Conservation (phyloP, 2,888 invertebrate species). For the Hydraecia micacea region DNA sequence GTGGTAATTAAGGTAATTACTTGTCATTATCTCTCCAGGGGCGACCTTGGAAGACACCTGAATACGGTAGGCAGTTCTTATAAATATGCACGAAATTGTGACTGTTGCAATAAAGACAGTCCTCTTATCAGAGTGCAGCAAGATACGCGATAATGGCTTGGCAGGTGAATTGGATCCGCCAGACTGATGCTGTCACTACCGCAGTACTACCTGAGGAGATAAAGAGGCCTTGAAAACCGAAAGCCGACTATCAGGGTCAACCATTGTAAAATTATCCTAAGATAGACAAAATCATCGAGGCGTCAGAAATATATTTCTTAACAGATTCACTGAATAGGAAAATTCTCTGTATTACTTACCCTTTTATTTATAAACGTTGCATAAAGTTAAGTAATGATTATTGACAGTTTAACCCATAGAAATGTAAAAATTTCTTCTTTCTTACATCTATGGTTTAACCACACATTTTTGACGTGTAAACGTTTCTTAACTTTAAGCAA, state of each 20-base stretch:
- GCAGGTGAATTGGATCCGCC: conserved; percentile 34
- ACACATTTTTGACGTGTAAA: not conserved
- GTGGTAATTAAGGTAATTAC: conserved; percentile 40
- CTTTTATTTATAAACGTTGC: not conserved
- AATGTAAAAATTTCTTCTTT: no score
- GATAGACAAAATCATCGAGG: not conserved
- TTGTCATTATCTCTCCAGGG: conserved; percentile 22
- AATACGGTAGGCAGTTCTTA: conserved; percentile 2
- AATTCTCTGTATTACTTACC: not conserved
- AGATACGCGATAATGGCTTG: conserved; percentile 15
- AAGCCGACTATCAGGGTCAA: not conserved
- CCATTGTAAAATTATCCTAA: not conserved
- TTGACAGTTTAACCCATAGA: not conserved
- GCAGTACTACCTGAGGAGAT: conserved; percentile 13
- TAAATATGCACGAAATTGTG: conserved; percentile 21
- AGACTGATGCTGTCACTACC: conserved; percentile 22
- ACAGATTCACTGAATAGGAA: not conserved
- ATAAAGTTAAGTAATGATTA: not conserved
- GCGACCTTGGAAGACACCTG: conserved; percentile 28
- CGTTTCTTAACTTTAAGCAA: not conserved
- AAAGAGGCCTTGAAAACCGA: conserved; percentile 13
- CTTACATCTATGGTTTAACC: not conserved
- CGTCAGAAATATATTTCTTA: not conserved
- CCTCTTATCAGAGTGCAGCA: conserved; percentile 5
- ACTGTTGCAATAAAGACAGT: not conserved